These are phyloP conservation scores for Temnopleurus reevesii DNA, from an alignment of 53 echinoderm and acorn worm species.

Conservation along the genomic window DNA sequence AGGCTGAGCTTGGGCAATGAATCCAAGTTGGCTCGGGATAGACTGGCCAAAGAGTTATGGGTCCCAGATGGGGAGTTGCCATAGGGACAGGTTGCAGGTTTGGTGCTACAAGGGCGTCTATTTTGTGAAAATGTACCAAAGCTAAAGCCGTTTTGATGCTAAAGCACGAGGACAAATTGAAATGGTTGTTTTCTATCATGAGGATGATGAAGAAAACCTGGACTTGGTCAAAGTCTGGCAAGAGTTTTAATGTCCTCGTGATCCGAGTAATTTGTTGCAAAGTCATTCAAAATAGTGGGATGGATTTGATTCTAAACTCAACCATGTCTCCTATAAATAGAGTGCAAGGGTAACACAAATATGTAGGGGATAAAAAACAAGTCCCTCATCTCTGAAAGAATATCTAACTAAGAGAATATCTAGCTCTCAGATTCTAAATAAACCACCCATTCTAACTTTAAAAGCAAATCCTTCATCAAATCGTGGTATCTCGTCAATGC, in stretches of 20 bases:
- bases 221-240: background rate
- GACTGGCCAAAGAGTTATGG: background rate
- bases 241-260: constrained; percentile 7
- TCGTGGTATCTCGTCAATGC: background rate
- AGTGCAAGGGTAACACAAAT: constrained; percentile 7
- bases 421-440: background rate
- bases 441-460: background rate
- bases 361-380: background rate
- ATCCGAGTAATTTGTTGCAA: background rate
- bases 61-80: background rate
- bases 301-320: background rate
- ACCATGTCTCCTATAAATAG: background rate
- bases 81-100: background rate
- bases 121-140: too few relatives aligned
- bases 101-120: too few relatives aligned
- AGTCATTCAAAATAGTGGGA: background rate
- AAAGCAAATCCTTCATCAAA: background rate
- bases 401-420: too few relatives aligned
- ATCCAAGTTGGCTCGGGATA: background rate
- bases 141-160: too few relatives aligned
- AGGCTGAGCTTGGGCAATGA: background rate
- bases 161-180: background rate
- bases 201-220: background rate
- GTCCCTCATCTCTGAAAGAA: background rate
- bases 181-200: background rate